Percentiles rank a stretch among this genome's conserved stretches.
These are phyloP conservation scores for Sebastiscus albofasciatus DNA, from an alignment of 2,797 vertebrate species.

Conservation along the genomic window DNA sequence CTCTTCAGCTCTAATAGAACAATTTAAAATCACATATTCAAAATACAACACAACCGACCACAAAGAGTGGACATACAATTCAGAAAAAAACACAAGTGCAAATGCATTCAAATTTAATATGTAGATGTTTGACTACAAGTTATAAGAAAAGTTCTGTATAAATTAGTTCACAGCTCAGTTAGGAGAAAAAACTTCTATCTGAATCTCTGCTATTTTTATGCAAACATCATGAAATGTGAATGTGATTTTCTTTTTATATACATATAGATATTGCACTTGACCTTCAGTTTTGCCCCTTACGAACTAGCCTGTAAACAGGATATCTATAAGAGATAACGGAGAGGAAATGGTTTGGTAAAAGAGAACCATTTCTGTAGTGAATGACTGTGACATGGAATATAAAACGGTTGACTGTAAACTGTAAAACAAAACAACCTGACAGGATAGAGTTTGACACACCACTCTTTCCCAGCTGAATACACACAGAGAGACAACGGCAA, in stretches of 20 bases:
- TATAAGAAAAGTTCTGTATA: background rate
- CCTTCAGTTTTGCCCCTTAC: background rate
- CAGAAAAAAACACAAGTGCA: constrained; percentile 19
- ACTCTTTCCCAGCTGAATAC: constrained; percentile 4
- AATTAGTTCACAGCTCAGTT: constrained; percentile 20
- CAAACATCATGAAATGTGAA: background rate
- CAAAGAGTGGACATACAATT: background rate
- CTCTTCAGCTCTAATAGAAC: constrained; percentile 1
- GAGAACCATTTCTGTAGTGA: constrained; percentile 22
- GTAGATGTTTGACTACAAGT: background rate
- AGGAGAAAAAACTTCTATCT: background rate
- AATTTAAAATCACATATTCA: constrained; percentile 9
- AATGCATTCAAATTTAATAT: background rate
- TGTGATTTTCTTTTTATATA: background rate
- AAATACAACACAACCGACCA: constrained; percentile 3
- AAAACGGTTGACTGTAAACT: constrained; percentile 13
- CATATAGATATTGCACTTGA: constrained; percentile 17
- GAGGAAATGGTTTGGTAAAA: background rate
- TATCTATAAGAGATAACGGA: background rate
- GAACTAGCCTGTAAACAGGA: background rate
- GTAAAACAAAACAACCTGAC: background rate
- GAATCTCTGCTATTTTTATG: background rate
- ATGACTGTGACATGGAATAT: background rate
- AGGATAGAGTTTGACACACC: background rate
- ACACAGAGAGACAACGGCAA: background rate